Evolutionary conservation across 2,888 invertebrate species (phyloP).

Genomic region (Melanchra persicariae): DNA sequence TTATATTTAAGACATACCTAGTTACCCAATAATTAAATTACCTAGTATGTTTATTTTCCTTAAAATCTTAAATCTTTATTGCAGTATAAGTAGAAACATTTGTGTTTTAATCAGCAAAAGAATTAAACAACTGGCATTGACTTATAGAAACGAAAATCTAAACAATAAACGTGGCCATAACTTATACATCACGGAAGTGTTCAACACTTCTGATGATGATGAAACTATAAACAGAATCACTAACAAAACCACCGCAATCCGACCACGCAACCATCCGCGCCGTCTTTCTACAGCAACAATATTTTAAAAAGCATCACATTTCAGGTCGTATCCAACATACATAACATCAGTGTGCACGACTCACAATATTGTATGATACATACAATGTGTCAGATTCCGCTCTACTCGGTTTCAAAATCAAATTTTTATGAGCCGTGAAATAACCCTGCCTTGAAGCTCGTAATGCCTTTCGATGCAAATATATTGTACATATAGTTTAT

Average conservation of each 20-base stretch:
- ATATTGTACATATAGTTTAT: constrained; percentile 63
- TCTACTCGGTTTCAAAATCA: constrained; percentile 72
- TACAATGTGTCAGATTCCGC: constrained; percentile 73
- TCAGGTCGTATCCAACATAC: constrained; percentile 50
- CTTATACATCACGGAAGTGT: too few relatives aligned
- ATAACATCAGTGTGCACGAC: constrained; percentile 60
- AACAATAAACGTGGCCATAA: too few relatives aligned
- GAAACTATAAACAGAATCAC: constrained; percentile 13
- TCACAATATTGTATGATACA: constrained; percentile 67
- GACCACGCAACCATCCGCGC: constrained; percentile 2
- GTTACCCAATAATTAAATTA: too few relatives aligned
- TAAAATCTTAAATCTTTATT: too few relatives aligned
- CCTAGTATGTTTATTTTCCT: neutral
- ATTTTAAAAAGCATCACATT: constrained; percentile 57
- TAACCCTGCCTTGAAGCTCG: constrained; percentile 64
- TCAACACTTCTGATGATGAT: too few relatives aligned
- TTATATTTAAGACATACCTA: too few relatives aligned
- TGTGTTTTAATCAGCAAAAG: too few relatives aligned
- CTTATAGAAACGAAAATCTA: too few relatives aligned
- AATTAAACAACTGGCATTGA: too few relatives aligned
- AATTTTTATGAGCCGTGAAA: constrained; percentile 78
- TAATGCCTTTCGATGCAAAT: constrained; percentile 68
- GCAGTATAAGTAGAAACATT: too few relatives aligned
- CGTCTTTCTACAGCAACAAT: constrained; percentile 36
- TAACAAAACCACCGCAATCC: constrained; percentile 6